phyloP scores from a whole-genome alignment of 2,797 vertebrate genomes.

The Phalanger gymnotis region DNA sequence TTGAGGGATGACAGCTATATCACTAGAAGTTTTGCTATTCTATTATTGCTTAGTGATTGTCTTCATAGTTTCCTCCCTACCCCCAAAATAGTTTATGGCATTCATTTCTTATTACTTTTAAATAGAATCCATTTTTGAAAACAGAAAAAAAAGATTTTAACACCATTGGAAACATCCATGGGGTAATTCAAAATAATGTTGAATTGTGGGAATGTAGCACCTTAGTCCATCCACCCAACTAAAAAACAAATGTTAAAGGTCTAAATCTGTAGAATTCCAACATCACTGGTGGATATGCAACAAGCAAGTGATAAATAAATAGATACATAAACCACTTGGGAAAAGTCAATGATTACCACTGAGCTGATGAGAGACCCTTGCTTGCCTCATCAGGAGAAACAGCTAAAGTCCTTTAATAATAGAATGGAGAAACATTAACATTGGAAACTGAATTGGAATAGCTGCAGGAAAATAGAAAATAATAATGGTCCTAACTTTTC shows the following conservation, averaged over 20 bases:
- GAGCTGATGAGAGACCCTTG: background rate
- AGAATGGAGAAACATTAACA: background rate
- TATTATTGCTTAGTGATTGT: background rate
- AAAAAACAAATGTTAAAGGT: background rate
- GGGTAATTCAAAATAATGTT: background rate
- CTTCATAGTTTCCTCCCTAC: background rate
- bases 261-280: background rate
- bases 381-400: background rate
- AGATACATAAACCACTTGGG: background rate
- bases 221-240: background rate
- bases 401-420: background rate
- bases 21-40: background rate
- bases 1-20: background rate
- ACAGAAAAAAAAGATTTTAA: background rate
- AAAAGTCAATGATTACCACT: background rate
- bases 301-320: background rate
- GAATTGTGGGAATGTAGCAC: background rate
- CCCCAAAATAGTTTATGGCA: background rate
- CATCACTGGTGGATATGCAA: background rate
- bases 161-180: background rate
- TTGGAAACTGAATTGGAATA: background rate
- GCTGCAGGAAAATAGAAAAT: background rate
- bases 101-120: background rate
- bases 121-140: background rate
- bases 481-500: background rate